phyloP scores from a whole-genome alignment of 2,888 invertebrate species.

The Drosophila putrida region DNA sequence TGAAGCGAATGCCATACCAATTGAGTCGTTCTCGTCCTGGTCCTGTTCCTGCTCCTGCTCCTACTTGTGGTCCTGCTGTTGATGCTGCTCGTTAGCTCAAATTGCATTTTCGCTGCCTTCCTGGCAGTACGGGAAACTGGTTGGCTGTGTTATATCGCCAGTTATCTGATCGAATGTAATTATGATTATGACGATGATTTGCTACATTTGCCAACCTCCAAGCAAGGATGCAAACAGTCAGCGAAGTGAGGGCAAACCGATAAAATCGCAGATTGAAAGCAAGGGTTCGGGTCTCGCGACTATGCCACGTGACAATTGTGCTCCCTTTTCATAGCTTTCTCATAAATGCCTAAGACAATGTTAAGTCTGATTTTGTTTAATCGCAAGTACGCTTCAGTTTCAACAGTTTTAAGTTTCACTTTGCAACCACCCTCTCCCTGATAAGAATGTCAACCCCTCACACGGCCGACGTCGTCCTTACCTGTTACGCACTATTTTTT shows the following conservation, averaged over 20 bases:
- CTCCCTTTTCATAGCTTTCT: constrained; percentile 44
- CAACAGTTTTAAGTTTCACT: constrained; percentile 50
- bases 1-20: constrained; percentile 65
- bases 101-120: constrained; percentile 71
- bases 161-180: constrained; percentile 81
- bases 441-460: constrained; percentile 30
- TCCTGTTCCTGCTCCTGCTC: constrained; percentile 22
- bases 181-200: constrained; percentile 81
- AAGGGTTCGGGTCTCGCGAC: constrained; percentile 49
- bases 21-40: constrained; percentile 52
- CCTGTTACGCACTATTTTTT: constrained; percentile 73
- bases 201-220: constrained; percentile 69
- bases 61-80: constrained; percentile 14
- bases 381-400: constrained; percentile 67
- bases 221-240: constrained; percentile 2
- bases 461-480: constrained; percentile 39
- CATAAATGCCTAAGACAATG: constrained; percentile 61
- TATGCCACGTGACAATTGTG: constrained; percentile 75
- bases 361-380: constrained; percentile 42
- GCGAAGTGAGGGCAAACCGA: constrained; percentile 38
- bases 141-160: constrained; percentile 40
- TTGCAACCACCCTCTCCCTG: constrained; percentile 13
- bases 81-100: constrained; percentile 67
- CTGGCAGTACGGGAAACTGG: constrained; percentile 26
- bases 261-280: constrained; percentile 55